Percentiles rank a stretch among this genome's conserved stretches.
phyloP scores from a whole-genome alignment of 2,113 vertebrate species.

The Aepyceros melampus region DNA sequence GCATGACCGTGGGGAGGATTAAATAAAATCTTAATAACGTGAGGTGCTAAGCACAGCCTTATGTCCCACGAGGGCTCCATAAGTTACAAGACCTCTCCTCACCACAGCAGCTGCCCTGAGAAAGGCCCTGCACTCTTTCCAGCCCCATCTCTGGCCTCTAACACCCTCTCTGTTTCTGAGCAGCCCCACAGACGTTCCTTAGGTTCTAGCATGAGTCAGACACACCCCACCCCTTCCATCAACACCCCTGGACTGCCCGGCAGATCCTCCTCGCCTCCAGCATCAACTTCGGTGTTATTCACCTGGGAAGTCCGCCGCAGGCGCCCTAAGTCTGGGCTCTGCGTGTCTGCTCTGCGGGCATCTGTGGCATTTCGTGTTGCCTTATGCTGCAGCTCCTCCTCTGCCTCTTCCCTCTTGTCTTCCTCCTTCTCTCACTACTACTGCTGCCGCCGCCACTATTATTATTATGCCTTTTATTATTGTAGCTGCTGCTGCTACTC shows the following conservation, averaged over 20 bases:
- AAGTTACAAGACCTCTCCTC: too few relatives aligned
- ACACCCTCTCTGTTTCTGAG: background rate
- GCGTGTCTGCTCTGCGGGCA: fast-evolving
- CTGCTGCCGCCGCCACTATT: fast-evolving
- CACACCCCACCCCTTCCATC: background rate
- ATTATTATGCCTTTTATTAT: fast-evolving
- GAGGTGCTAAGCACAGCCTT: background rate
- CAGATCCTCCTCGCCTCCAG: background rate
- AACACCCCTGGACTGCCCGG: background rate
- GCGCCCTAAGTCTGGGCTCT: fast-evolving
- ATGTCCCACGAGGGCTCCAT: fast-evolving
- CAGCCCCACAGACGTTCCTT: too few relatives aligned
- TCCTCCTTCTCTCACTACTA: fast-evolving
- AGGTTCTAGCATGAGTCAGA: fast-evolving
- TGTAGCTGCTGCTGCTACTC: fast-evolving
- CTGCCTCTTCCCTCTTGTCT: too few relatives aligned
- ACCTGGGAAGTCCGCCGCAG: fast-evolving
- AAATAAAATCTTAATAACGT: background rate
- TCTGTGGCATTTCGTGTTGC: too few relatives aligned
- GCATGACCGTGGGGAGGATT: background rate
- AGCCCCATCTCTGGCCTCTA: background rate
- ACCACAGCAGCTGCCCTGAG: background rate
- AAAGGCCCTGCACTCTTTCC: background rate
- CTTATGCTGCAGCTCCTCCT: fast-evolving
- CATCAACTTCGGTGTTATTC: too few relatives aligned